Base-by-base conservation (phyloP, 2,888 invertebrate species). In the Coenonympha arcania region DNA sequence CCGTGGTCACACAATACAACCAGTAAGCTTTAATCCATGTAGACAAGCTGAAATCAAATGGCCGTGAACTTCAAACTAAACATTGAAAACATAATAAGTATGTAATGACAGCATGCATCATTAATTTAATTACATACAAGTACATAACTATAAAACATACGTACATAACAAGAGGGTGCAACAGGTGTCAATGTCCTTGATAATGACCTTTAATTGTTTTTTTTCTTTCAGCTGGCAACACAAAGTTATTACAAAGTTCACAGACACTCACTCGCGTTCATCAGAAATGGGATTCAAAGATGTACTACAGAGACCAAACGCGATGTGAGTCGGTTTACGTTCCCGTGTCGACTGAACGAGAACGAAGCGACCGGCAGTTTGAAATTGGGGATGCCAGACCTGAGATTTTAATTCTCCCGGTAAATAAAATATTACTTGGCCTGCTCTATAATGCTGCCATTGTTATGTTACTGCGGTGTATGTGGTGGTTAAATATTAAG, bases 101-200 rank as follows among this genome's bases (percentile, higher is more conserved):
- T 15, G 24, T 31, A 28, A n/a, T 39, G 15, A 50, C 47, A 43
- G 39, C 31, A 43, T 22, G 51, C 46, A 48, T 50, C 34, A 41
- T 46, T 50, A 39, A 41, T 46, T 11, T 40, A 46, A 52, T 54
- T 48, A 51, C 20, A 37, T 55, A 53, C 43, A 52, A 39, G 56
- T 57, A 62, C 57, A 63, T 4, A 60, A 67, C 57, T 60, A 15
- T 22, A 39, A 15, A 15, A 43, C n/a, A 16, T 33, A 30, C 28
- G 6, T 19, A 31, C 63, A 64, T 63, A 66, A 70, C 69, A 70
- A 66, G 71, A 70, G 75, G n/a, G 20, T 66, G 75, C 73, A 82
- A 83, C 82, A 82, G 79, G 80, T 82, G 80, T 77, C 77, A 72
- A 77, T 69, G 70, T 71, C 70, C 71, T 68, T 65, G 67, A 66